Percentiles rank a stretch among this genome's conserved stretches.
Evolutionary conservation across 2,113 vertebrate species (phyloP).

Genomic region (Uropsilus gracilis): DNA sequence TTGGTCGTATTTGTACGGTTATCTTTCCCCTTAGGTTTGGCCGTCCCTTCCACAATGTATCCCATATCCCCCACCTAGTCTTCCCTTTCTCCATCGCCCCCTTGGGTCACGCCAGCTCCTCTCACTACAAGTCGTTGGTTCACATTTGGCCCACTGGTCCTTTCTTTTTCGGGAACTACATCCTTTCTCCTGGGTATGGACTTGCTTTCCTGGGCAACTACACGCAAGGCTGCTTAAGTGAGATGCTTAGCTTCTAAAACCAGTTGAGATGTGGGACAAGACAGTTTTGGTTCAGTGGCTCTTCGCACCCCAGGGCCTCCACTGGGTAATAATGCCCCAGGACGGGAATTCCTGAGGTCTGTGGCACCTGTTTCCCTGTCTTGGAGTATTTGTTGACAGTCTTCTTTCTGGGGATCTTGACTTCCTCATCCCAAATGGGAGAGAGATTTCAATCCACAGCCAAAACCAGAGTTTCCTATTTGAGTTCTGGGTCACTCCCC

Average conservation of each 20-base stretch:
- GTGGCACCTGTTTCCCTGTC: neutral
- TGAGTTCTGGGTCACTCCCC: neutral
- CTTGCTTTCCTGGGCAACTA: too few relatives aligned
- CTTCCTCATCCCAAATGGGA: neutral
- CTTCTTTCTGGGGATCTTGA: neutral
- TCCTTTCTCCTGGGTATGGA: too few relatives aligned
- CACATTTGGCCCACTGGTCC: too few relatives aligned
- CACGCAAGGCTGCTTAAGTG: too few relatives aligned
- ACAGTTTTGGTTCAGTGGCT: neutral
- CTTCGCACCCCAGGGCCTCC: neutral
- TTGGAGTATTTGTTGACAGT: neutral
- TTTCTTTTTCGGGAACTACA: too few relatives aligned
- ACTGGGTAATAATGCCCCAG: neutral
- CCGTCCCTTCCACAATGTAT: too few relatives aligned
- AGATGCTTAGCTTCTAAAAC: neutral
- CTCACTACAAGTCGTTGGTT: too few relatives aligned
- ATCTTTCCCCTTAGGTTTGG: too few relatives aligned
- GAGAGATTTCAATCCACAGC: neutral
- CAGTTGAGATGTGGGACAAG: neutral
- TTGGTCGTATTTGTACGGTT: too few relatives aligned
- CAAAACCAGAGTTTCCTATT: neutral
- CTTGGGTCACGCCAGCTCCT: too few relatives aligned
- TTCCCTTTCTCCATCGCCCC: too few relatives aligned
- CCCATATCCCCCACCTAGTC: too few relatives aligned
- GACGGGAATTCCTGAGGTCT: neutral